Evolutionary conservation across 2,888 invertebrate species (phyloP), one percentile per base, ranked within the genome.

Genomic region (Oscheius onirici): DNA sequence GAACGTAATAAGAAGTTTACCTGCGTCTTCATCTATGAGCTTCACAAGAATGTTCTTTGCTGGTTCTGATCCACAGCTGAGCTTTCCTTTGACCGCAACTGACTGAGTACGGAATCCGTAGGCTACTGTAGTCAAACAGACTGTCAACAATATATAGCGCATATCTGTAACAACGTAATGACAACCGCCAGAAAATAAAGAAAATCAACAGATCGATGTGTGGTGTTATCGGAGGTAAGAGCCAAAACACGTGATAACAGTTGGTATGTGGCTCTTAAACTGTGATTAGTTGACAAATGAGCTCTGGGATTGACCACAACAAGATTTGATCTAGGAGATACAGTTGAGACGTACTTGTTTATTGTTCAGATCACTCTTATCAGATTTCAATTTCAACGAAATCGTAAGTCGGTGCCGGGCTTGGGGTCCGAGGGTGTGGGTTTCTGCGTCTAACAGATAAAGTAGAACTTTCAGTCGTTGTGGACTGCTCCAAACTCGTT

Each of bases 11-110:
- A n/a, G 15, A 17, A 1, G 13, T 68, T 52, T 55, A 78, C 86
- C 84, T 57, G 82, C 81, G 63, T 86, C 86, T 58, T 86, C 78
- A 71, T 86, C 86, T 60, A 79, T 82, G 34, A 86, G 75, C 72
- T 84, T 81, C 44, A 86, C 79, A 5, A 76, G 77, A 6, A 84
- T 79, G n/a, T 77, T 73, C 5, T 51, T 71, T 8, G 84, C 84
- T 1, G 85, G 84, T 28, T 76, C 74, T 15, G 67, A 69, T 41
- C 86, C 85, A 66, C 86, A 86, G 63, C 80, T 57, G 17, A 86
- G 72, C 41, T 75, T 77, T 3, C 86, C 86, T 26, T 76, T 82
- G 17, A 83, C 84, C 17, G 78, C 83, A 10, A 80, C 83, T 1
- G 77, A 77, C 46, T 82, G 82, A 8, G 80, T 80, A 5, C 81